phyloP scores from a whole-genome alignment of 2,888 invertebrate genomes.

The Drosophila barbarae region DNA sequence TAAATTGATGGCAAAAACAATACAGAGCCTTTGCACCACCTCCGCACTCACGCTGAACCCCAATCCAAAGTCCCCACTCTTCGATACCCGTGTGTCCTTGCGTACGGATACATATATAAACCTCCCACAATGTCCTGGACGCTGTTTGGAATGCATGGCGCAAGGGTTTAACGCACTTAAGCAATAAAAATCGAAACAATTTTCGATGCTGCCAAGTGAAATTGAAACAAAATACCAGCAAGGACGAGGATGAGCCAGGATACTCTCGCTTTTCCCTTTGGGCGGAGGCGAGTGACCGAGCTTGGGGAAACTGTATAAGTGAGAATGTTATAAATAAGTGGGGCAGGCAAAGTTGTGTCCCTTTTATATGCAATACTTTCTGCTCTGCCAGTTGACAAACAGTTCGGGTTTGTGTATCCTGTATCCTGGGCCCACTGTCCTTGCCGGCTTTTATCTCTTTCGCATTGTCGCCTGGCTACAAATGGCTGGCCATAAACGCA shows the following conservation, averaged over 20 bases:
- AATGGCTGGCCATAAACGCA: slow-evolving; percentile 72
- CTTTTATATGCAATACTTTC: slow-evolving; percentile 58
- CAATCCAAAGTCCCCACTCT: background rate
- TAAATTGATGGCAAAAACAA: slow-evolving; percentile 68
- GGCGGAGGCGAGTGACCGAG: slow-evolving; percentile 10
- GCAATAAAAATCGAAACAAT: slow-evolving; percentile 75
- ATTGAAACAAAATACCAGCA: slow-evolving; percentile 68
- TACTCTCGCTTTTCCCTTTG: slow-evolving; percentile 58
- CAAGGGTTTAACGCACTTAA: slow-evolving; percentile 75
- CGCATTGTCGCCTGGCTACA: slow-evolving; percentile 55
- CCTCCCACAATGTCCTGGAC: slow-evolving; percentile 9
- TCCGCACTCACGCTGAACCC: background rate
- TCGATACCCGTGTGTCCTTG: slow-evolving; percentile 14
- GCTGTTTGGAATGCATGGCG: slow-evolving; percentile 51
- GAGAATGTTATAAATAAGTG: slow-evolving; percentile 73
- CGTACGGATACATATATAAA: background rate
- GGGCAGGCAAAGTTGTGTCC: slow-evolving; percentile 49
- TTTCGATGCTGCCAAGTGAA: slow-evolving; percentile 68
- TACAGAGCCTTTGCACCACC: slow-evolving; percentile 24
- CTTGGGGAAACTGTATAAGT: slow-evolving; percentile 54
- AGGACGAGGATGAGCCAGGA: slow-evolving; percentile 31
- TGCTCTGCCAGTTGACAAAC: slow-evolving; percentile 56
- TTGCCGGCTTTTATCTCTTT: slow-evolving; percentile 41
- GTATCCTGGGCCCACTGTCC: slow-evolving; percentile 25
- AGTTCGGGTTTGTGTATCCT: slow-evolving; percentile 50